Evolutionary conservation across 2,888 invertebrate species (phyloP).

Genomic region (Tanypteryx hageni): DNA sequence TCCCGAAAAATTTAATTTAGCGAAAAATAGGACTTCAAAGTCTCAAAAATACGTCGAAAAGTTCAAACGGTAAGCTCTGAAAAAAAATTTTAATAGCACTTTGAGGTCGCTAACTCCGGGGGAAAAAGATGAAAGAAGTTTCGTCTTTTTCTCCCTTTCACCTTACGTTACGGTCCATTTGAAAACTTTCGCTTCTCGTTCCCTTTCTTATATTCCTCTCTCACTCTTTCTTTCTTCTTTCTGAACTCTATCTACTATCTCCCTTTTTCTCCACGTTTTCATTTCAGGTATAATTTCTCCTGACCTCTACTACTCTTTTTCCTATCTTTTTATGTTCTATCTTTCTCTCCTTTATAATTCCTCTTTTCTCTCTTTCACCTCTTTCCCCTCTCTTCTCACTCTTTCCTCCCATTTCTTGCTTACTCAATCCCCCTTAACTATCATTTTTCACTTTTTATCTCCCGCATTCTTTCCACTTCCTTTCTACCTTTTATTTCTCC

Average conservation of each 20-base stretch:
- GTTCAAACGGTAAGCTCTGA: neutral
- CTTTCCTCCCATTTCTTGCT: neutral
- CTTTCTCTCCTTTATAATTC: too few species aligned
- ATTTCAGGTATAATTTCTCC: too few species aligned
- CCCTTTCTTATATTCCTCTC: neutral
- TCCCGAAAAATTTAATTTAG: neutral
- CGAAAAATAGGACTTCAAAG: slow-evolving; percentile 26
- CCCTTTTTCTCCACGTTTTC: too few species aligned
- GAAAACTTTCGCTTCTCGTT: neutral
- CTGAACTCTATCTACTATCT: neutral
- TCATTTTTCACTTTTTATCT: too few species aligned
- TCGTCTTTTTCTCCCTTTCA: neutral
- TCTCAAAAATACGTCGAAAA: neutral
- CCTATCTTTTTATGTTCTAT: neutral
- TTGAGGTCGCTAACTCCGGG: slow-evolving; percentile 3
- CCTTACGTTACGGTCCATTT: neutral
- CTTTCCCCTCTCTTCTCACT: neutral
- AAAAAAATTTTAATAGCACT: neutral
- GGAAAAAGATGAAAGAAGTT: neutral
- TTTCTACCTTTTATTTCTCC: too few species aligned
- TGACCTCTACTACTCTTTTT: neutral
- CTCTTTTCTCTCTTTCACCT: neutral
- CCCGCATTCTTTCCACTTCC: too few species aligned
- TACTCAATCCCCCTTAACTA: too few species aligned
- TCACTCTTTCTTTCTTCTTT: neutral